These are phyloP conservation scores for Gallinago stenura DNA, from an alignment of 2,797 vertebrate genomes.

Conservation along the genomic window DNA sequence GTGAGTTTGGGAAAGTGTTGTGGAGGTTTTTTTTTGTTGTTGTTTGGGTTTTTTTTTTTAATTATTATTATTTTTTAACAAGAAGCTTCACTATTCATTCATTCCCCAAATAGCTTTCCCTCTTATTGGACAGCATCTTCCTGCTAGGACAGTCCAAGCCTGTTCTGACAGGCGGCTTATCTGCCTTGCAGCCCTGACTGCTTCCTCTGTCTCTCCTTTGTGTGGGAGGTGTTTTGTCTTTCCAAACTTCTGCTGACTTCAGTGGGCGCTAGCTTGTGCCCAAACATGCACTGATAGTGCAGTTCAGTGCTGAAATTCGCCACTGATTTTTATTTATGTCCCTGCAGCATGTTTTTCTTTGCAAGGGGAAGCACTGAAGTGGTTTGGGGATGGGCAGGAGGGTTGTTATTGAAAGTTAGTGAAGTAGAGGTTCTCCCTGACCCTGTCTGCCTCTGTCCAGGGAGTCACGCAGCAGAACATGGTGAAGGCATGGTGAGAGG, in stretches of 20 bases:
- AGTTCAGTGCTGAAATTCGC: background rate
- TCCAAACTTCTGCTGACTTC: slow-evolving; percentile 74
- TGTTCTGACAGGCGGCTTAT: slow-evolving; percentile 72
- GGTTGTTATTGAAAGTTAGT: background rate
- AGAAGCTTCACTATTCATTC: slow-evolving; percentile 46
- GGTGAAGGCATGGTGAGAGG: background rate
- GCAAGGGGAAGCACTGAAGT: background rate
- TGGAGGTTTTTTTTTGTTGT: rapidly evolving
- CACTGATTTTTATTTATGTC: slow-evolving; percentile 6
- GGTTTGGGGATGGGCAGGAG: background rate
- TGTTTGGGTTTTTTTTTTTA: background rate
- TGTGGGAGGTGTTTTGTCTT: slow-evolving; percentile 77
- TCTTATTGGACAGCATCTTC: slow-evolving; percentile 49
- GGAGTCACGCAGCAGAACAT: background rate
- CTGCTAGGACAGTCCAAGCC: slow-evolving; percentile 56
- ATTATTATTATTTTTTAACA: background rate
- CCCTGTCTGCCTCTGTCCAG: background rate
- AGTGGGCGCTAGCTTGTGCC: slow-evolving; percentile 58
- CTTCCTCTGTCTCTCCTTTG: slow-evolving; percentile 71
- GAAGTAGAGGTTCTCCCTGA: background rate
- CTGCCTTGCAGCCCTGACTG: slow-evolving; percentile 58
- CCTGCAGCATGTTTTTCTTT: slow-evolving; percentile 15
- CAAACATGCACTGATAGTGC: slow-evolving; percentile 54
- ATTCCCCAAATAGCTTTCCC: slow-evolving; percentile 56
- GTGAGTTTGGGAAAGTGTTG: slow-evolving; percentile 12